Conservation (phyloP, 1,140 invertebrate species). For the Bombus superbus region DNA sequence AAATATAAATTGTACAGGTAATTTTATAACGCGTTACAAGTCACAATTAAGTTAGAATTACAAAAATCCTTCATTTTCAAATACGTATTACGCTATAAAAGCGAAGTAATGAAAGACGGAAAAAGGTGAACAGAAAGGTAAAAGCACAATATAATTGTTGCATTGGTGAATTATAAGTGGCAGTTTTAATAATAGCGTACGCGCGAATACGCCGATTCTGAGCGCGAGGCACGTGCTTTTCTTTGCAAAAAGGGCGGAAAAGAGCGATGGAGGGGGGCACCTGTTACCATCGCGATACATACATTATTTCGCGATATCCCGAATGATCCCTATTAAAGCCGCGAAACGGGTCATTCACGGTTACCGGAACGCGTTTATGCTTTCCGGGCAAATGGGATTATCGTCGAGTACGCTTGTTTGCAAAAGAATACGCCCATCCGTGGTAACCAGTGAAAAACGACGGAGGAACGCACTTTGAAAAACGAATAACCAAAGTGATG, state of each 20-base stretch:
- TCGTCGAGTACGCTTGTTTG: slow-evolving; percentile 16
- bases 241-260: slow-evolving; percentile 53
- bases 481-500: background rate
- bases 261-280: slow-evolving; percentile 19
- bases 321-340: slow-evolving; percentile 1
- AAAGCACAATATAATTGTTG: background rate
- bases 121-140: background rate
- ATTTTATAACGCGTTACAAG: background rate
- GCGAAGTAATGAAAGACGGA: background rate
- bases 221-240: slow-evolving; percentile 52
- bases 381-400: slow-evolving; percentile 41
- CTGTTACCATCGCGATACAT: slow-evolving; percentile 52
- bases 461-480: background rate
- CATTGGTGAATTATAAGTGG: background rate
- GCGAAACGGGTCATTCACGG: background rate
- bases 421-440: slow-evolving; percentile 49
- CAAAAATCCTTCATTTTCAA: background rate
- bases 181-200: background rate
- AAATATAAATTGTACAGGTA: too few species aligned
- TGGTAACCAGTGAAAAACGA: background rate
- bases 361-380: slow-evolving; percentile 5
- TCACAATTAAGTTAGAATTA: background rate
- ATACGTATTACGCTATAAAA: background rate
- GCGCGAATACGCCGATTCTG: background rate
- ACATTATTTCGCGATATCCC: slow-evolving; percentile 25